Base-by-base conservation (phyloP, 2,888 invertebrate genomes). In the Drosophila greeni region DNA sequence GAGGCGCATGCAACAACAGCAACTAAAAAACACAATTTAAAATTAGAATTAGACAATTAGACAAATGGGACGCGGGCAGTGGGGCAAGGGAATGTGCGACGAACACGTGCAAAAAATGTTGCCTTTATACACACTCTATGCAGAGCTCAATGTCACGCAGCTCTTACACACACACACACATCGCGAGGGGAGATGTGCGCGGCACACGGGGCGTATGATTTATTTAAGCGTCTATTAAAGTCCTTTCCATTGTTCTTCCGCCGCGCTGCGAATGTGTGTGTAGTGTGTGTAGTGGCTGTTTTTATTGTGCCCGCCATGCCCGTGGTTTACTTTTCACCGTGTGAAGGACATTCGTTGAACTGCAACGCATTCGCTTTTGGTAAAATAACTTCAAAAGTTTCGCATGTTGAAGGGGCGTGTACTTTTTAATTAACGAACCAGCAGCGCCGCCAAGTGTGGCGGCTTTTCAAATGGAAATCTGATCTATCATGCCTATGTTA, bases 181-280 rank as follows among this genome's bases (percentile, higher is more conserved):
- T 42, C 43, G 23, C 47, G 60, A 31, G 36, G 64, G 66, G n/a
- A 47, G 20, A 66, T 36, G 39, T 16, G 62, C 55, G 56, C 56
- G 79, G 69, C 53, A 47, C 59, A 73, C 82, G 67, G 80, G 74
- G 80, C 77, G 74, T 71, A 79, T 79, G 72, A 80, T 76, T 82
- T 79, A 84, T 82, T 80, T 72, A 82, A 65, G 65, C 71, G 80
- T 68, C 81, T 76, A 76, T 84, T 79, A 84, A 82, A 82, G 70
- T 73, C 68, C 69, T 68, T 76, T 55, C 66, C 67, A 75, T 70
- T 82, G 73, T 70, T 66, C 55, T n/a, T 34, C 62, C 34, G 43
- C 37, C 45, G 42, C 26, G 26, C 45, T 31, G 43, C 31, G 49
- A 54, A 16, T 39, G 29, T 47, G 18, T 47, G 53, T 29, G 54